phyloP scores from a whole-genome alignment of 1,140 invertebrate species.

The Drosophila nannoptera region DNA sequence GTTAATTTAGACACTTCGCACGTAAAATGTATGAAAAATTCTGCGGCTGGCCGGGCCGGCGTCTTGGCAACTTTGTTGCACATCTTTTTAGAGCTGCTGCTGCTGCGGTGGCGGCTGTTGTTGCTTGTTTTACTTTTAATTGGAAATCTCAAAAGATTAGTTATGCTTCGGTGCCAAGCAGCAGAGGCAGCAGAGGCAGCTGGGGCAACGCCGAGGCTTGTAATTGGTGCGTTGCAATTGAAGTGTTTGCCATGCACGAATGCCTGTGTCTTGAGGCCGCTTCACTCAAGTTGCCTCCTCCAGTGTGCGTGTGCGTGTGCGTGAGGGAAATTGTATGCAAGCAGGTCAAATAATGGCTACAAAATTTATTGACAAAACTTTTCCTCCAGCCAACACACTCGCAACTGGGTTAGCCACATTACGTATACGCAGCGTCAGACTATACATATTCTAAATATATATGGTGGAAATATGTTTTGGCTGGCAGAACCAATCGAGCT shows the following conservation, averaged over 20 bases:
- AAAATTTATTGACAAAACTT: conserved; percentile 69
- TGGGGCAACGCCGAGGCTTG: conserved; percentile 50
- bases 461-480: conserved; percentile 6
- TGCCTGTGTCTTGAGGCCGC: conserved; percentile 71
- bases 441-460: not conserved
- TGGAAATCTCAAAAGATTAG: conserved; percentile 78
- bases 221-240: conserved; percentile 77
- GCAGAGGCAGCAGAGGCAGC: conserved; percentile 45
- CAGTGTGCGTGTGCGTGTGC: conserved; percentile 21
- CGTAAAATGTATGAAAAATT: conserved; percentile 73
- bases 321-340: conserved; percentile 68
- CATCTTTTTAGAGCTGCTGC: conserved; percentile 1
- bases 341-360: conserved; percentile 75
- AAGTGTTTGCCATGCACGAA: conserved; percentile 71
- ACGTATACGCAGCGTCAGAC: conserved; percentile 38
- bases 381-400: conserved; percentile 18
- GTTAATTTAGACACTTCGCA: conserved; percentile 77
- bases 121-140: conserved; percentile 77
- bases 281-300: conserved; percentile 25
- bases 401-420: conserved; percentile 17
- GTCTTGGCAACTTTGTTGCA: conserved; percentile 47
- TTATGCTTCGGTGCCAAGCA: conserved; percentile 76
- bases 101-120: conserved; percentile 41
- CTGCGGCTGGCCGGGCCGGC: conserved; percentile 23
- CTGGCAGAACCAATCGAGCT: conserved; percentile 17